Base-by-base conservation (phyloP, 2,113 vertebrate species). In the Toxotes jaculatrix region DNA sequence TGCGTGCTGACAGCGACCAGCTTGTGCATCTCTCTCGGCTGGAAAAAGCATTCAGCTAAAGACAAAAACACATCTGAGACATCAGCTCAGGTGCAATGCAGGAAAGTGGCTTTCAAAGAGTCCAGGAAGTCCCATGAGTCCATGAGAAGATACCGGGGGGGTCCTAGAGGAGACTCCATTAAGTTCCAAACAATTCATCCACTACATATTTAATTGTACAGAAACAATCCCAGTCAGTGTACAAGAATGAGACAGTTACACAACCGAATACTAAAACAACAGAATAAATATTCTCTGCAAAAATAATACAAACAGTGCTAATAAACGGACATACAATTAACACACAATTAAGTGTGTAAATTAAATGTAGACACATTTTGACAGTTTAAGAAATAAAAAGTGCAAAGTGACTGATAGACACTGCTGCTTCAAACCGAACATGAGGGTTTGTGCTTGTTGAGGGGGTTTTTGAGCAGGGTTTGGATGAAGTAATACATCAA, bases 1-100 rank as follows among this genome's bases (percentile, higher is more conserved):
- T 78, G 1, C 31, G 56, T 67, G 47, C 32, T 7, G 27, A 60
- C 16, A n/a, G 70, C 57, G 53, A 83, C 19, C 16, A 43, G 62
- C 32, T 27, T 7, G 73, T 80, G 81, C 59, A 88, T 88, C 76
- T 85, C 81, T 61, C 72, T 82, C 2, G 9, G 64, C 34, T 34
- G 14, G 3, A 53, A 72, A 74, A 53, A 73, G 73, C 56, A 83
- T 49, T 74, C 47, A 63, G 38, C 67, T 27, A 3, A 45, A 78
- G 73, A 77, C 53, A 82, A 76, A 21, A 77, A 79, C 69, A 49
- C 40, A 32, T 74, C 43, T 65, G 2, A 65, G n/a, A 65, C 14
- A 66, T 56, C n/a, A 40, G 0, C 47, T 59, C 34, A 62, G 42
- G 23, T 47, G 27, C 1, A 9, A 10, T n/a, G 23, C 3, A 5